Percentiles rank a stretch among this genome's conserved stretches.
Conservation (phyloP, 2,797 vertebrate genomes). For the Discoglossus pictus region DNA sequence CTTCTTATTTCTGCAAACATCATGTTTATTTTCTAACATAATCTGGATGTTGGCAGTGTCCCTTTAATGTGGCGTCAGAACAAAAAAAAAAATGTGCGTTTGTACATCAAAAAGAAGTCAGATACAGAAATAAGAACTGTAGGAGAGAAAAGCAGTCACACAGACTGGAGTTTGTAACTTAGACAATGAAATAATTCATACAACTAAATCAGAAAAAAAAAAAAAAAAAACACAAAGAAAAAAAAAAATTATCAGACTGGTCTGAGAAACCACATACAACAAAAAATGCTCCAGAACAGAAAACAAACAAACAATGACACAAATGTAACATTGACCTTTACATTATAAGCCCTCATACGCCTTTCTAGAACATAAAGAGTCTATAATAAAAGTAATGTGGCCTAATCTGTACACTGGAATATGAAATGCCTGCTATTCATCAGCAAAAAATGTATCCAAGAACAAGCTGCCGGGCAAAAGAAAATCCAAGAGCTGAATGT, state of each 20-base stretch:
- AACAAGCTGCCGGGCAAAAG: neutral
- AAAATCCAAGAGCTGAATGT: conserved; percentile 15
- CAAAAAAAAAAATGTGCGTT: conserved; percentile 4
- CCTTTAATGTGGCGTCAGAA: neutral
- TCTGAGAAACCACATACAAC: too few relatives aligned
- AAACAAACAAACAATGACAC: too few relatives aligned
- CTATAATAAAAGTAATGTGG: too few relatives aligned
- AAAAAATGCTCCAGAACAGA: too few relatives aligned
- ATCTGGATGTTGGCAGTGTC: too few relatives aligned
- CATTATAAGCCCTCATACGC: neutral
- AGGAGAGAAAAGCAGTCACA: neutral
- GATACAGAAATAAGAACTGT: conserved; percentile 16
- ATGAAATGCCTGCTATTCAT: neutral
- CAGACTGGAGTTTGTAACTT: conserved; percentile 1
- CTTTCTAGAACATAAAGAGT: neutral
- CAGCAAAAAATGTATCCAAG: neutral
- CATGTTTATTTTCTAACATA: too few relatives aligned
- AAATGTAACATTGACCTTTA: neutral
- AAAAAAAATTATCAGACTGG: neutral
- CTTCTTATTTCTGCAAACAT: too few relatives aligned
- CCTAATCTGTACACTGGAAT: neutral
- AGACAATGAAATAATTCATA: conserved; percentile 21
- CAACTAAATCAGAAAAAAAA: neutral
- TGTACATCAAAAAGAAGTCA: conserved; percentile 28
- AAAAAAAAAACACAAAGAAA: neutral